Base-by-base conservation (phyloP, 2,113 vertebrate genomes). In the Psammodynastes pulverulentus region DNA sequence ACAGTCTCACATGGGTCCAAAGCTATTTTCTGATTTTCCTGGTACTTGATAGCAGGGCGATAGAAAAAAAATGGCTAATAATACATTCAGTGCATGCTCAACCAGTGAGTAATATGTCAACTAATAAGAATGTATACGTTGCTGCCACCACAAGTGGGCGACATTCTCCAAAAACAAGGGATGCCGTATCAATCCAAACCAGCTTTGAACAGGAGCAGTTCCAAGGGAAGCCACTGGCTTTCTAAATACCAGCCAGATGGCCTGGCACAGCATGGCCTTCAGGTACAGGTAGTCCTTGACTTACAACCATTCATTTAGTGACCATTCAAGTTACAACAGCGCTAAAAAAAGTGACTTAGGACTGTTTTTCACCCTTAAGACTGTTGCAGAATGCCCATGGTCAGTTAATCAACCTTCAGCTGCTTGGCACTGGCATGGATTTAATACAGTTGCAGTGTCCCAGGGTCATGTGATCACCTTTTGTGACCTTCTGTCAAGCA, bases 1-100 rank as follows among this genome's bases (percentile, higher is more conserved):
- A 95, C 97, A 95, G 97, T 93, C 95, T 94, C 96, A 96, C 94
- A 97, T 91, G 97, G 97, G 97, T 95, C 97, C 97, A 94, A 96
- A 89, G 96, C 96, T 99, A 98, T 98, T 98, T 98, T 98, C 97
- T 98, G 98, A 98, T 98, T 89, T 97, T 95, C 95, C 96, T 97
- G 97, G 97, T 93, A 93, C 97, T 89, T 95, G 98, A 97, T 97
- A 97, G 98, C 98, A 97, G 96, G 98, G 98, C 94, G 95, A 97
- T 91, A 97, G 98, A 96, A 96, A 98, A 98, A 97, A 97, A 93
- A 94, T 95, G 88, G 97, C 98, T 98, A 96, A 97, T 96, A 97
- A 98, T 97, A 97, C 97, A 98, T 98, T 98, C 96, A 90, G 94
- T 9, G 96, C 98, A 95, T 99, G 97, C 98, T 97, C 98, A 17